Conservation (phyloP, 2,888 invertebrate genomes). For the Limnephilus lunatus region DNA sequence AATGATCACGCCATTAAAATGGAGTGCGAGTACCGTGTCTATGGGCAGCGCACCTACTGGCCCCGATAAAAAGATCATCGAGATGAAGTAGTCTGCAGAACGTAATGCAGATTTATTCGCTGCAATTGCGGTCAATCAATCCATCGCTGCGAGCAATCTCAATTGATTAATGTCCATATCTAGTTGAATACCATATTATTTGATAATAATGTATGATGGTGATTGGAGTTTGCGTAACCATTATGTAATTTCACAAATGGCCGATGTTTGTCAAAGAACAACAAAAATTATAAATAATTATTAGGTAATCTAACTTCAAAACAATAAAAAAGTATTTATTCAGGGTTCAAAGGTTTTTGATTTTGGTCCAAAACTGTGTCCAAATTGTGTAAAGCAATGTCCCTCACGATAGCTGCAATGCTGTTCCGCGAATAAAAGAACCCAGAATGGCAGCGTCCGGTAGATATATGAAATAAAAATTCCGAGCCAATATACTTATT, state of each 20-base stretch:
- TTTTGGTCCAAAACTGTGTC: too few relatives aligned
- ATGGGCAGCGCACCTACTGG: not conserved
- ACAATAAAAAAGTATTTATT: too few relatives aligned
- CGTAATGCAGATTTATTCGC: not conserved
- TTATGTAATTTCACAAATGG: not conserved
- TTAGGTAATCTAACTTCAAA: not conserved
- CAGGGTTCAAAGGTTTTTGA: not conserved
- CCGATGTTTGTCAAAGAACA: not conserved
- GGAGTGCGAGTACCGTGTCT: not conserved
- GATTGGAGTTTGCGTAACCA: not conserved
- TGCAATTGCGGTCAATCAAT: conserved; percentile 24
- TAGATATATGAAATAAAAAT: not conserved
- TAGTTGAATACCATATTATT: not conserved
- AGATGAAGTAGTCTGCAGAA: not conserved
- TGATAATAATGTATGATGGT: not conserved
- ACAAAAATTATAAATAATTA: not conserved
- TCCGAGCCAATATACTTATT: not conserved
- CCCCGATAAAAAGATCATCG: not conserved
- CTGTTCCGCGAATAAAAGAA: too few relatives aligned
- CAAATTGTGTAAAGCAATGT: not conserved
- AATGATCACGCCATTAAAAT: not conserved
- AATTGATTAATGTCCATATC: not conserved
- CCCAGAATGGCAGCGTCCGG: not conserved
- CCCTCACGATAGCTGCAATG: not conserved
- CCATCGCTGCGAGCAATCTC: not conserved